phyloP scores from a whole-genome alignment of 1,140 invertebrate species.

The Lordiphosa stackelbergi region DNA sequence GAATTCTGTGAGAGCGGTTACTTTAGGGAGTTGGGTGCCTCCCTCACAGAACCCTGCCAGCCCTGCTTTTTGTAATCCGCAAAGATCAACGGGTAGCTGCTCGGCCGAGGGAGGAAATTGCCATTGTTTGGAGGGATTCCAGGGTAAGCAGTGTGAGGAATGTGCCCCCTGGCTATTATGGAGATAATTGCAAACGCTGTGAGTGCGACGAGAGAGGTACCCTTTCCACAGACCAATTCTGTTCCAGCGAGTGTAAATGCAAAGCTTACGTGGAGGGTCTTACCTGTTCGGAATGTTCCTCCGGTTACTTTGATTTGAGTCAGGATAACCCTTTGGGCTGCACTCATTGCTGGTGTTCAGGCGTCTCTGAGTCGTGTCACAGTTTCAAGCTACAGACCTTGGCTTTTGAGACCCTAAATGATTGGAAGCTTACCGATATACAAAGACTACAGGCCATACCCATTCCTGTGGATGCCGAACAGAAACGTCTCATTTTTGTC shows the following conservation, averaged over 20 bases:
- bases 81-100: constrained; percentile 86
- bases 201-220: constrained; percentile 88
- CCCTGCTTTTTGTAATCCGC: constrained; percentile 87
- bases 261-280: constrained; percentile 90
- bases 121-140: constrained; percentile 88
- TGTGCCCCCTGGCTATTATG: constrained; percentile 90
- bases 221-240: constrained; percentile 80
- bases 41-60: constrained; percentile 85
- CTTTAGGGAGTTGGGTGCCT: constrained; percentile 82
- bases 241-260: constrained; percentile 90
- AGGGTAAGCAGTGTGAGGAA: constrained; percentile 88
- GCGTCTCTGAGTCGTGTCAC: constrained; percentile 85
- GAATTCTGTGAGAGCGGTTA: constrained; percentile 88
- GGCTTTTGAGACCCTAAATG: constrained; percentile 80
- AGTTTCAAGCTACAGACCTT: constrained; percentile 80
- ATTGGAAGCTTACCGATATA: constrained; percentile 83
- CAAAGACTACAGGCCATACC: constrained; percentile 78
- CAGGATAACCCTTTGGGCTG: constrained; percentile 89
- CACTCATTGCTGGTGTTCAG: constrained; percentile 94
- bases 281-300: constrained; percentile 88
- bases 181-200: constrained; percentile 88
- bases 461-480: constrained; percentile 79
- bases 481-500: constrained; percentile 80
- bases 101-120: constrained; percentile 84
- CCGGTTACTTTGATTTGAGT: constrained; percentile 90